Evolutionary conservation across 2,888 invertebrate species (phyloP).

Genomic region (Agonopterix arenella): DNA sequence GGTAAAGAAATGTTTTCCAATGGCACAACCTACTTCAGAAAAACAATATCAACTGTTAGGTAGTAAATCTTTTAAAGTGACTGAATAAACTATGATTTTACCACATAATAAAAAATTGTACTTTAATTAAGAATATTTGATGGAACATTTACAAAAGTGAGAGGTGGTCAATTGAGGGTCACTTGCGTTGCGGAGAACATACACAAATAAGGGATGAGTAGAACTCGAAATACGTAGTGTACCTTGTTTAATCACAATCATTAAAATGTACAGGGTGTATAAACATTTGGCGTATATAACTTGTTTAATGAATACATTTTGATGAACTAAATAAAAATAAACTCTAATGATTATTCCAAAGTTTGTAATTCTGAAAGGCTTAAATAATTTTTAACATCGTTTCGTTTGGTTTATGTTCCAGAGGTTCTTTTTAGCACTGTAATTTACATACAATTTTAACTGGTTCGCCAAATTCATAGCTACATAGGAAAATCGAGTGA

Average conservation of each 20-base stretch:
- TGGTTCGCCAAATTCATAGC: conserved; percentile 40
- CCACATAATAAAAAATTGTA: no score
- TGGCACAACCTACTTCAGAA: no score
- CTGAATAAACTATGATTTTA: no score
- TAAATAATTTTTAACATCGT: conserved; percentile 39
- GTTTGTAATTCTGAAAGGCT: conserved; percentile 54
- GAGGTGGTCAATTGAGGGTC: no score
- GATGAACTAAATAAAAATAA: conserved; percentile 46
- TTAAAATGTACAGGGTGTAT: conserved; percentile 51
- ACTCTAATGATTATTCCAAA: conserved; percentile 48
- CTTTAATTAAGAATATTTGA: no score
- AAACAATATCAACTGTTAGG: no score
- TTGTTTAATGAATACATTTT: conserved; percentile 45
- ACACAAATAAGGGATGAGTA: no score
- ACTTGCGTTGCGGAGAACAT: no score
- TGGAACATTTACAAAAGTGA: no score
- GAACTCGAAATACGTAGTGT: conserved; percentile 24
- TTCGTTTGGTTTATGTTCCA: conserved; percentile 37
- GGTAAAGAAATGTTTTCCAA: no score
- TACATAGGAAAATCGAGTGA: conserved; percentile 3
- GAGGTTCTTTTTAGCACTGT: conserved; percentile 71
- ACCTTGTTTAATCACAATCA: conserved; percentile 52
- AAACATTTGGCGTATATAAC: conserved; percentile 66
- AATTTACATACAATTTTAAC: conserved; percentile 18
- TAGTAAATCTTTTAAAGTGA: no score